Base-by-base conservation (phyloP, 2,888 invertebrate species). In the Agrotis segetum region DNA sequence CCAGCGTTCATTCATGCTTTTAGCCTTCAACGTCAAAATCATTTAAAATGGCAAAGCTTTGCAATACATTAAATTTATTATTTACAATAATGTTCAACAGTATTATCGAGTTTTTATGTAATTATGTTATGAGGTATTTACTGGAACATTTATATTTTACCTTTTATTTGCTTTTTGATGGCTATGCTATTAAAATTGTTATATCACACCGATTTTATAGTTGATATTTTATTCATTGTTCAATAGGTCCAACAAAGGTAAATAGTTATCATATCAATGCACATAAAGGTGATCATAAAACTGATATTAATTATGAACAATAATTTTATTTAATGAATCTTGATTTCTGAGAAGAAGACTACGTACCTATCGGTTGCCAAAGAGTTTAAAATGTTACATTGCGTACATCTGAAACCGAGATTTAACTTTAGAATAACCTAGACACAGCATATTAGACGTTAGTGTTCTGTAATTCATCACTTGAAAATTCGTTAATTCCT, bases 401-500 rank as follows among this genome's bases (percentile, higher is more conserved):
- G 69, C 67, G 55, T 71, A 56, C 73, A 71, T 58, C 56, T 46
- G 65, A 65, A 65, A 16, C 24, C n/a, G 19, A 50, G 17, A 29
- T 56, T n/a, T 34, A 17, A 11, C 14, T 24, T 29, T 55, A 24
- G 16, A 66, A 59, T 59, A 71, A 55, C 58, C 62, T 34, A 65
- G 60, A 59, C 34, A 52, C 62, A 16, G 40, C 46, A n/a, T 69
- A 67, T 55, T 29, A 40, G 50, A 53, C 55, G 14, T 47, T 60
- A 52, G 47, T 55, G 24, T n/a, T 34, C 34, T 14, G 16, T 71
- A 66, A 73, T 77, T 67, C 72, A 74, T 63, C 71, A 67, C 67
- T 71, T 65, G 58, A 68, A 83, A 85, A 85, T 82, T 82, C 62
- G 82, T 82, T 71, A 74, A 83, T 80, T 83, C 68, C 75, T 72